These are phyloP conservation scores for Cephus cinctus DNA, from an alignment of 1,140 invertebrate genomes.

Conservation along the genomic window DNA sequence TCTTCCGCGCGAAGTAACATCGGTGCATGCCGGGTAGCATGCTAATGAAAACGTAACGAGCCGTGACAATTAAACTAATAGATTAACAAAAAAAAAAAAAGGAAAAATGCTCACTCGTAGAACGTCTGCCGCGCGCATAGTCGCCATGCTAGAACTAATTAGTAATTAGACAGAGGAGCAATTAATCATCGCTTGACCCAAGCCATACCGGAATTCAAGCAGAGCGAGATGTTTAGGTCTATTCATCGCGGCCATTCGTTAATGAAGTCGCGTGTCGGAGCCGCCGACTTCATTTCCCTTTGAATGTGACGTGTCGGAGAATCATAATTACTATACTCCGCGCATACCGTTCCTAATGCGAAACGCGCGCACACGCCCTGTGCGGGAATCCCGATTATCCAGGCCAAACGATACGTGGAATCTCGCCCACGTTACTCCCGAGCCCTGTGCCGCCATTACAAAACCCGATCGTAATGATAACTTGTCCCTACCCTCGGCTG, in stretches of 20 bases:
- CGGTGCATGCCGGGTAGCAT: no score
- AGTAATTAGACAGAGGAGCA: constrained; percentile 27
- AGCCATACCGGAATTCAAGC: constrained; percentile 10
- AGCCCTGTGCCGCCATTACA: neutral
- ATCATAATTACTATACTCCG: constrained; percentile 42
- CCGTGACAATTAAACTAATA: no score
- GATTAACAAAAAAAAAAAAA: no score
- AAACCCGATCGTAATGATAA: neutral
- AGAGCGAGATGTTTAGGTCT: constrained; percentile 29
- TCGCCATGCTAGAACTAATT: constrained; percentile 26
- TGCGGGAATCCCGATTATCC: constrained; percentile 31
- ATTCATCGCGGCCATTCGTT: constrained; percentile 33
- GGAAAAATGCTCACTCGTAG: no score
- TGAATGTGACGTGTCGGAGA: constrained; percentile 34
- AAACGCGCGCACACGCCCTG: constrained; percentile 18
- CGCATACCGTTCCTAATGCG: constrained; percentile 31
- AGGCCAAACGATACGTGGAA: constrained; percentile 16
- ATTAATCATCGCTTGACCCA: constrained; percentile 21
- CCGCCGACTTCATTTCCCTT: constrained; percentile 36
- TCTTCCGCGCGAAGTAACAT: no score
- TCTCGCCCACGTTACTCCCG: constrained; percentile 6
- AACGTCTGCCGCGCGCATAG: no score
- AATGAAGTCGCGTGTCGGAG: constrained; percentile 39
- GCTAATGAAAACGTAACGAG: no score
- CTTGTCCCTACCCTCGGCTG: neutral